A percentile compares a stretch with the other conserved stretches of the same genome.
Conservation (phyloP, 1,140 invertebrate genomes). For the Paraescarpia echinospica region DNA sequence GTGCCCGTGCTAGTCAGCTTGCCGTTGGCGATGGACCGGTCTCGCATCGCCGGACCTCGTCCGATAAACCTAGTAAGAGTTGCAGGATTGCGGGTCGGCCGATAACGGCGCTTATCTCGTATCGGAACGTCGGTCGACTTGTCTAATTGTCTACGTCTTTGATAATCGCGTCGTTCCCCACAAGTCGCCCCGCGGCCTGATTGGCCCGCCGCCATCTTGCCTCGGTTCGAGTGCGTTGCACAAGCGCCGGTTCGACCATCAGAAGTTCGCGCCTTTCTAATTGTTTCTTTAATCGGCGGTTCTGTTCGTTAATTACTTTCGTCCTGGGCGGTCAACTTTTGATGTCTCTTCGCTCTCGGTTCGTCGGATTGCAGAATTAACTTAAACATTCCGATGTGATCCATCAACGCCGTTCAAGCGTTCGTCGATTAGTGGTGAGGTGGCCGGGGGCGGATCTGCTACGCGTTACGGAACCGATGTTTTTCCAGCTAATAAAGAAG, state of each 20-base stretch:
- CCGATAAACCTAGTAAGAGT: not conserved
- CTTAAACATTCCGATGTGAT: not conserved
- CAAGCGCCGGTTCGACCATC: not conserved
- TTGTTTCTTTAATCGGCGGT: not conserved
- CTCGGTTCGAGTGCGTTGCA: not conserved
- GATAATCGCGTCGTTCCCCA: not conserved
- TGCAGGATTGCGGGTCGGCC: not conserved
- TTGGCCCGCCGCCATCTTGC: not conserved
- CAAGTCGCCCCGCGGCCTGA: not conserved
- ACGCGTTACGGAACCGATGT: not conserved
- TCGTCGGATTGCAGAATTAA: not conserved
- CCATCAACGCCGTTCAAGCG: not conserved
- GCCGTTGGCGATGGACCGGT: not conserved
- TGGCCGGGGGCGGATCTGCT: not conserved
- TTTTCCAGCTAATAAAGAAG: conserved; percentile 6
- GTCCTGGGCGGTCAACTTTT: not conserved
- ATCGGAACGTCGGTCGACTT: not conserved
- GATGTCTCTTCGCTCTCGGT: not conserved
- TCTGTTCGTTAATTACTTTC: not conserved
- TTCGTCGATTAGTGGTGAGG: not conserved
- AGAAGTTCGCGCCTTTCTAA: not conserved
- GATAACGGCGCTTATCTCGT: not conserved
- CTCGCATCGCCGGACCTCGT: not conserved
- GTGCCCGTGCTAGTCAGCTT: not conserved
- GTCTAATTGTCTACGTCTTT: not conserved